A percentile compares a stretch with the other conserved stretches of the same genome.
These are phyloP conservation scores for Folsomia candida DNA, from an alignment of 2,888 invertebrate species.

Conservation along the genomic window DNA sequence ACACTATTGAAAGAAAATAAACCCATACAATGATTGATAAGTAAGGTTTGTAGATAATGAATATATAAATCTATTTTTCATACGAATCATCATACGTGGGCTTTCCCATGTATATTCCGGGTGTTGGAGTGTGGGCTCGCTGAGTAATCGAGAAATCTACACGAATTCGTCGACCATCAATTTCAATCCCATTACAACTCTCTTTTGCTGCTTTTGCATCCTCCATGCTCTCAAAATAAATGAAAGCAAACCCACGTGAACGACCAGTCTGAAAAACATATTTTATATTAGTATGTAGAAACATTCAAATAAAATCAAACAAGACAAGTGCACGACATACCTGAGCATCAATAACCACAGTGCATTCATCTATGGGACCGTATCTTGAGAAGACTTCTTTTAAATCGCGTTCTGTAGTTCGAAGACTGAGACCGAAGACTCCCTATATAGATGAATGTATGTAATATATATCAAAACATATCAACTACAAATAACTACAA, in stretches of 20 bases:
- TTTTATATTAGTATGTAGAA: background rate
- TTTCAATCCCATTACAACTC: slow-evolving; percentile 88
- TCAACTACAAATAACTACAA: too few relatives aligned
- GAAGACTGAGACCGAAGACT: slow-evolving; percentile 61
- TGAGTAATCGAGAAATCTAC: slow-evolving; percentile 96
- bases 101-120: slow-evolving; percentile 95
- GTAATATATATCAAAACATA: too few relatives aligned
- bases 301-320: background rate
- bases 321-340: slow-evolving; percentile 19
- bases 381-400: slow-evolving; percentile 60
- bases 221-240: slow-evolving; percentile 82
- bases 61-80: background rate
- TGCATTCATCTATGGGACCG: slow-evolving; percentile 58
- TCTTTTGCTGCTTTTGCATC: slow-evolving; percentile 93
- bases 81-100: slow-evolving; percentile 66
- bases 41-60: background rate
- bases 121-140: slow-evolving; percentile 94
- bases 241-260: slow-evolving; percentile 94
- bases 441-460: too few relatives aligned
- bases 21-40: slow-evolving; percentile 52
- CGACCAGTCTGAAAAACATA: slow-evolving; percentile 69
- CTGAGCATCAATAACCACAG: slow-evolving; percentile 50
- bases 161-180: slow-evolving; percentile 87
- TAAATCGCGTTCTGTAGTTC: slow-evolving; percentile 61
- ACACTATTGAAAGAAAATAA: slow-evolving; percentile 49